These are phyloP conservation scores for Syngnathus acus DNA, from an alignment of 2,797 vertebrate species.

Conservation along the genomic window DNA sequence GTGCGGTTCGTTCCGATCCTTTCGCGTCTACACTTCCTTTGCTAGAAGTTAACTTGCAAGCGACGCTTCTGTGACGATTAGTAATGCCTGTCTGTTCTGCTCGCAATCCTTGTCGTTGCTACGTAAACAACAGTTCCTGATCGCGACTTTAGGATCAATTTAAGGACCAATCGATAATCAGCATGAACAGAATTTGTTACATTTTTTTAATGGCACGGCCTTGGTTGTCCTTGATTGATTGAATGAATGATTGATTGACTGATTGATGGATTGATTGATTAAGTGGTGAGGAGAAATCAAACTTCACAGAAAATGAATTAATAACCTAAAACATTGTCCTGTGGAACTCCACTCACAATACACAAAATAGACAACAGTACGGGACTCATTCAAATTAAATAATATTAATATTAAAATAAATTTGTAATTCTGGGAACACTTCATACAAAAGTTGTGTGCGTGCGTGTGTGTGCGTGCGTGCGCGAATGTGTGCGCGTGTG, in stretches of 20 bases:
- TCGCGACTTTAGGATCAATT: neutral
- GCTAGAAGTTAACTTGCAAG: neutral
- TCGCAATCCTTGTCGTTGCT: neutral
- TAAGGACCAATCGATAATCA: neutral
- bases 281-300: no score
- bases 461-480: conserved; percentile 5
- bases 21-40: neutral
- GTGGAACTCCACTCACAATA: no score
- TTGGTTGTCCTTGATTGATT: no score
- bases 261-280: no score
- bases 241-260: no score
- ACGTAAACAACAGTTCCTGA: neutral
- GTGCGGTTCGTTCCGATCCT: neutral
- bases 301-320: no score
- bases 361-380: no score
- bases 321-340: no score
- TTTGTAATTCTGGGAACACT: neutral
- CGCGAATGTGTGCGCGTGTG: conserved; percentile 7
- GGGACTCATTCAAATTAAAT: no score
- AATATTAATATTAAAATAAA: no score
- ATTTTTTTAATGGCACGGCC: no score
- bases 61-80: neutral
- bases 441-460: neutral
- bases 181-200: neutral
- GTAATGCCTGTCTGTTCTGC: neutral